A percentile compares a stretch with the other conserved stretches of the same genome.
phyloP scores from a whole-genome alignment of 1,140 invertebrate genomes.

The Drosophila yakuba region DNA sequence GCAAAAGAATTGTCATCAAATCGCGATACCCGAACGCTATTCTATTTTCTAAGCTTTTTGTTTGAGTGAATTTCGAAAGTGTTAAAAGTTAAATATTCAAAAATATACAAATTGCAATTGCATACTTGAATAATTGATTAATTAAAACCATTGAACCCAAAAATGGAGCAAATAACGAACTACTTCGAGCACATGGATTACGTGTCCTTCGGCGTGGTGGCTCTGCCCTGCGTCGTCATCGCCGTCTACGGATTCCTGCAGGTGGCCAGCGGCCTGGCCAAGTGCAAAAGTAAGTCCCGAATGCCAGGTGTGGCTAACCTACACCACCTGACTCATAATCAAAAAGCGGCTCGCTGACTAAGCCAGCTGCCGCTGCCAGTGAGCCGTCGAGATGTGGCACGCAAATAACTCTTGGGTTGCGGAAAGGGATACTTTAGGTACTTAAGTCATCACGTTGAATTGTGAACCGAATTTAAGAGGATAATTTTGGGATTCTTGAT shows the following conservation, averaged over 20 bases:
- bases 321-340: conserved; percentile 1
- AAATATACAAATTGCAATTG: conserved; percentile 1
- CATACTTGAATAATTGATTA: too few relatives aligned
- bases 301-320: not conserved
- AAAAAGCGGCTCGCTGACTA: not conserved
- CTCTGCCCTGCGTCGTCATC: conserved; percentile 68
- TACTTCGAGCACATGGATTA: conserved; percentile 74
- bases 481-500: too few relatives aligned
- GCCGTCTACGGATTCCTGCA: conserved; percentile 69
- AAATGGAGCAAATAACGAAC: conserved; percentile 73
- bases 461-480: not conserved
- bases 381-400: not conserved
- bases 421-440: not conserved
- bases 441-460: not conserved
- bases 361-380: not conserved
- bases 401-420: not conserved
- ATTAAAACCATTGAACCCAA: not conserved
- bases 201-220: conserved; percentile 75
- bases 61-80: conserved; percentile 45
- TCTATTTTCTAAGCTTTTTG: conserved; percentile 25
- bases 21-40: not conserved
- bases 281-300: conserved; percentile 67
- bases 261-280: conserved; percentile 64
- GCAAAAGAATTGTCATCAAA: conserved; percentile 7
- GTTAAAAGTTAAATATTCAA: not conserved